phyloP scores from a whole-genome alignment of 2,113 vertebrate genomes.

The Toxotes chatareus region DNA sequence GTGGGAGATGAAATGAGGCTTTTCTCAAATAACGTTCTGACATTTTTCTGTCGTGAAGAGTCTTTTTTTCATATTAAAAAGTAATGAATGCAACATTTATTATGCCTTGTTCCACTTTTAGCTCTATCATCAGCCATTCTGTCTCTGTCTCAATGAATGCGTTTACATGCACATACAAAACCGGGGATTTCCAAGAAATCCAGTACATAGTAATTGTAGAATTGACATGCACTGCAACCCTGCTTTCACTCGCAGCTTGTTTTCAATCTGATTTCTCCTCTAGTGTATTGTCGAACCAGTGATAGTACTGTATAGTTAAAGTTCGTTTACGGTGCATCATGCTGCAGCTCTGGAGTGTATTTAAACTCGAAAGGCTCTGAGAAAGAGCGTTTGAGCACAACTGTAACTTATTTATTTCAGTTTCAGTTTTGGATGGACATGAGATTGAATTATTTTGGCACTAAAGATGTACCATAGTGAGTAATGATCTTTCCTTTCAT shows the following conservation, averaged over 20 bases:
- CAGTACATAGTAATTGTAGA: neutral
- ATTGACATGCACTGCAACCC: neutral
- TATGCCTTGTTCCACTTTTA: slow-evolving; percentile 45
- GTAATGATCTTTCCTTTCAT: neutral
- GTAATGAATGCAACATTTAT: slow-evolving; percentile 45
- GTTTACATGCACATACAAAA: slow-evolving; percentile 20
- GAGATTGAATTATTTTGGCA: neutral
- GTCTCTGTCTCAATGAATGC: slow-evolving; percentile 20
- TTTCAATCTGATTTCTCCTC: neutral
- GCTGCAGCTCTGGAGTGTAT: neutral
- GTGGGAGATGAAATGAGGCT: slow-evolving; percentile 17
- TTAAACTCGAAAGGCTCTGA: neutral
- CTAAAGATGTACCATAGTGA: too few relatives aligned
- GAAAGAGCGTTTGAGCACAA: neutral
- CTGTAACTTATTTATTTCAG: neutral
- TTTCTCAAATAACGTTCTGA: slow-evolving; percentile 16
- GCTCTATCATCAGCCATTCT: slow-evolving; percentile 35
- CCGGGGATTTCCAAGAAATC: neutral
- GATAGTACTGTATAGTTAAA: neutral
- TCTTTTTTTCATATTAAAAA: slow-evolving; percentile 42
- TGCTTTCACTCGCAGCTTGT: neutral
- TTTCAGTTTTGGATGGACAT: neutral
- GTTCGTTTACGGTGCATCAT: neutral
- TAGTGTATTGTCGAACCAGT: neutral
- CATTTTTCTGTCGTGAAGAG: slow-evolving; percentile 28